Evolutionary conservation across 2,797 vertebrate genomes (phyloP).

Genomic region (Liparis tanakae): DNA sequence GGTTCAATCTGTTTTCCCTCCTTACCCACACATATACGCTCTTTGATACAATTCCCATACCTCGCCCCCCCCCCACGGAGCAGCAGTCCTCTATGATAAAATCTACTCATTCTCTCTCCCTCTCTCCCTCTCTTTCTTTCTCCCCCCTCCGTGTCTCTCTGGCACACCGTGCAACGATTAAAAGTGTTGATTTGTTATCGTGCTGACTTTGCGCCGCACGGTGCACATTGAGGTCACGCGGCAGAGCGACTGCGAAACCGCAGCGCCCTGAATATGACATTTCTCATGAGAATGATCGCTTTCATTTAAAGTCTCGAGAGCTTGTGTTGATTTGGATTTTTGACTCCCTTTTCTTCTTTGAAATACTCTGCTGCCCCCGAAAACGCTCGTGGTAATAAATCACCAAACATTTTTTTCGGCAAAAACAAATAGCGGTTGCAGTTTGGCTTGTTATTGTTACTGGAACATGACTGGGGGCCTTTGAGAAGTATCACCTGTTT

Average conservation of each 20-base stretch:
- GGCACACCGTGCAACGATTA: conserved; percentile 27
- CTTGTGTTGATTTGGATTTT: conserved; percentile 53
- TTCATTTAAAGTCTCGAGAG: conserved; percentile 38
- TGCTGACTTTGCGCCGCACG: conserved; percentile 31
- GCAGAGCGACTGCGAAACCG: conserved; percentile 70
- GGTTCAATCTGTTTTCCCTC: conserved; percentile 67
- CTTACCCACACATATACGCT: conserved; percentile 54
- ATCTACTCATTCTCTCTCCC: conserved; percentile 28
- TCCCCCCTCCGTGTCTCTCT: conserved; percentile 13
- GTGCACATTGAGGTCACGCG: conserved; percentile 59
- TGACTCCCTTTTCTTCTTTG: conserved; percentile 12
- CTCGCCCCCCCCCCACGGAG: conserved; percentile 26
- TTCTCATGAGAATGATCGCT: conserved; percentile 61
- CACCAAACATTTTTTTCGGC: conserved; percentile 15
- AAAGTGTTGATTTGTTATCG: conserved; percentile 63
- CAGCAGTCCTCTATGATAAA: conserved; percentile 43
- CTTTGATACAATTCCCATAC: conserved; percentile 57
- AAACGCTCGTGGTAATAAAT: conserved; percentile 13
- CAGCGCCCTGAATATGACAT: conserved; percentile 49
- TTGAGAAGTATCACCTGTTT: conserved; percentile 51
- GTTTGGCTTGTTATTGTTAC: conserved; percentile 21
- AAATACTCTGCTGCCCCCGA: conserved; percentile 21
- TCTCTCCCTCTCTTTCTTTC: conserved; percentile 17
- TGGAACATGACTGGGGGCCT: conserved; percentile 8
- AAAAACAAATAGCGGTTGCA: conserved; percentile 7